A percentile compares a stretch with the other conserved stretches of the same genome.
Evolutionary conservation across 2,888 invertebrate species (phyloP).

Genomic region (Tachystola acroxantha): DNA sequence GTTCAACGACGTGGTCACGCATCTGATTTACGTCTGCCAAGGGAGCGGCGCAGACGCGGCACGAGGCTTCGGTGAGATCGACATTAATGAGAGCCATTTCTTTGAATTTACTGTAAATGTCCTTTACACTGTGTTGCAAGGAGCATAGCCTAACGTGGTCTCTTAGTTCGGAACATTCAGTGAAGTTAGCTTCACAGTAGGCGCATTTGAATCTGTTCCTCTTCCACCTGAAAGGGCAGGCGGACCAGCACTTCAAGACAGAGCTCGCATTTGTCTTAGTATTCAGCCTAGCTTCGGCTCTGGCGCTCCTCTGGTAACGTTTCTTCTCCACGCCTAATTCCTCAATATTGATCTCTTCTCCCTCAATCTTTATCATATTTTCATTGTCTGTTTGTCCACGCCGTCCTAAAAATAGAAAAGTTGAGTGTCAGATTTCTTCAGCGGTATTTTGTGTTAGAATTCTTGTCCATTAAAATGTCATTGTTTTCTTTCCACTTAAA

Average conservation of each 20-base stretch:
- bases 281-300: constrained; percentile 51
- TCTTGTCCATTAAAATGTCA: no score
- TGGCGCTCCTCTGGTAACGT: constrained; percentile 52
- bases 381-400: constrained; percentile 35
- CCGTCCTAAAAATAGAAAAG: constrained; percentile 72
- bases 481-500: no score
- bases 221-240: constrained; percentile 64
- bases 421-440: constrained; percentile 24
- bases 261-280: constrained; percentile 63
- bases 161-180: constrained; percentile 46
- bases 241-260: constrained; percentile 57
- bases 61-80: constrained; percentile 49
- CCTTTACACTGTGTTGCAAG: constrained; percentile 40
- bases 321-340: constrained; percentile 25
- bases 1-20: constrained; percentile 48
- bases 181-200: constrained; percentile 59
- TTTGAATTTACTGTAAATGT: constrained; percentile 64
- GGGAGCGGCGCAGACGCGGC: constrained; percentile 43
- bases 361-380: constrained; percentile 28
- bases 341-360: constrained; percentile 16
- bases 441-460: not conserved
- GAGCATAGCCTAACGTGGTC: constrained; percentile 49
- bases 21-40: constrained; percentile 40
- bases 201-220: constrained; percentile 61
- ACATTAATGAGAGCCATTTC: constrained; percentile 66